Conservation (phyloP, 2,888 invertebrate species). For the Coelinius sp. region DNA sequence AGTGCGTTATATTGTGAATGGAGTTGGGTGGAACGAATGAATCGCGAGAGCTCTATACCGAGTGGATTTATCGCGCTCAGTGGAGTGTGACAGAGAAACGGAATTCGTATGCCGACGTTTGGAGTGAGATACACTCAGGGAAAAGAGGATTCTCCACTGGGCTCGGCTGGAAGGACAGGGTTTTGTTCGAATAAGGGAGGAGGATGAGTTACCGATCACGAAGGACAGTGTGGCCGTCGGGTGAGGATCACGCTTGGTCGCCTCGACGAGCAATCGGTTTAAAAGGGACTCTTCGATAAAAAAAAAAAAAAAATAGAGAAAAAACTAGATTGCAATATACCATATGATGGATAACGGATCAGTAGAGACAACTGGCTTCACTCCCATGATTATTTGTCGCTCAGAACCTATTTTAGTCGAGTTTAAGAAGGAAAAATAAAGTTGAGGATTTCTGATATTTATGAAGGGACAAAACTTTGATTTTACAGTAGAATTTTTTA, state of each 20-base stretch:
- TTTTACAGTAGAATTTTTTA: too few species aligned
- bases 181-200: background rate
- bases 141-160: slow-evolving; percentile 25
- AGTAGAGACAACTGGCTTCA: too few species aligned
- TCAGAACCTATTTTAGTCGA: too few species aligned
- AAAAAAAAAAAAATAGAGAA: too few species aligned
- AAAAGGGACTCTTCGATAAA: slow-evolving; percentile 47
- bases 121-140: slow-evolving; percentile 23
- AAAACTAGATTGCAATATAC: background rate
- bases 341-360: too few species aligned
- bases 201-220: background rate
- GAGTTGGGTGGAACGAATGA: background rate
- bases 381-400: too few species aligned
- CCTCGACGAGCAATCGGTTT: slow-evolving; percentile 52
- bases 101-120: slow-evolving; percentile 40
- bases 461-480: slow-evolving; percentile 2
- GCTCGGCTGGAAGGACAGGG: background rate
- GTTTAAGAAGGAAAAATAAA: too few species aligned
- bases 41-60: slow-evolving; percentile 22
- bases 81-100: slow-evolving; percentile 32
- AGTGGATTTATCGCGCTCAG: slow-evolving; percentile 37
- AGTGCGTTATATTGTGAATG: background rate
- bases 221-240: background rate
- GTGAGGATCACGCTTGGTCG: slow-evolving; percentile 45
- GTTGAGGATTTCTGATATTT: background rate